Conservation (phyloP, 2,888 invertebrate genomes). For the Steromphala cineraria region DNA sequence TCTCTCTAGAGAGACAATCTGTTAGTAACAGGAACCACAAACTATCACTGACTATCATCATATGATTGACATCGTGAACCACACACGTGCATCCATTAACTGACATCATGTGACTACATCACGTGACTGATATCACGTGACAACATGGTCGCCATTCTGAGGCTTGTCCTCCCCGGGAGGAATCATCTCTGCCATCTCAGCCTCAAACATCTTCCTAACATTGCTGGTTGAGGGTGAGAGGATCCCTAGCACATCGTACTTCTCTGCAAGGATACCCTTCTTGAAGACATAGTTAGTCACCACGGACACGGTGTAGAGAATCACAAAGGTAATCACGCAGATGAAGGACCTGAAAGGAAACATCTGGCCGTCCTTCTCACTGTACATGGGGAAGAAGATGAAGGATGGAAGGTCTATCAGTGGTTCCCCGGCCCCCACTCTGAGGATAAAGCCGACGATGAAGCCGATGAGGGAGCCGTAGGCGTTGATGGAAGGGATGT, state of each 20-base stretch:
- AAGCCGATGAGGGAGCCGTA: conserved; percentile 62
- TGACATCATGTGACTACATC: too few species aligned
- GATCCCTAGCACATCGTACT: background rate
- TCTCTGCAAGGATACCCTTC: background rate
- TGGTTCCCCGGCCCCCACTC: conserved; percentile 91
- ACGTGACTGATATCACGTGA: too few species aligned
- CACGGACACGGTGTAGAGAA: conserved; percentile 28
- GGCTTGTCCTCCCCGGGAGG: too few species aligned
- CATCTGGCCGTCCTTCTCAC: conserved; percentile 35
- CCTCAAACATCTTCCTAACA: too few species aligned
- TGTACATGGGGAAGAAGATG: conserved; percentile 47
- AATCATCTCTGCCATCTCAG: too few species aligned
- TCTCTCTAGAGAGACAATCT: too few species aligned
- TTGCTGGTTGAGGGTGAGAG: too few species aligned
- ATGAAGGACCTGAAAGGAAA: conserved; percentile 52
- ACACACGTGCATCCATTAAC: too few species aligned
- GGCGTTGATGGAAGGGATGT: conserved; percentile 38
- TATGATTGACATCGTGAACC: too few species aligned
- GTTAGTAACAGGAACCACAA: too few species aligned
- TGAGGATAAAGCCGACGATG: conserved; percentile 85
- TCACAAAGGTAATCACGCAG: conserved; percentile 29
- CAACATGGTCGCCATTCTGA: too few species aligned
- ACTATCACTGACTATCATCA: too few species aligned
- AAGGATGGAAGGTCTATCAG: conserved; percentile 79
- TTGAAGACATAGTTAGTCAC: conserved; percentile 32